phyloP scores from a whole-genome alignment of 2,797 vertebrate genomes.

The Lithobates pipiens region DNA sequence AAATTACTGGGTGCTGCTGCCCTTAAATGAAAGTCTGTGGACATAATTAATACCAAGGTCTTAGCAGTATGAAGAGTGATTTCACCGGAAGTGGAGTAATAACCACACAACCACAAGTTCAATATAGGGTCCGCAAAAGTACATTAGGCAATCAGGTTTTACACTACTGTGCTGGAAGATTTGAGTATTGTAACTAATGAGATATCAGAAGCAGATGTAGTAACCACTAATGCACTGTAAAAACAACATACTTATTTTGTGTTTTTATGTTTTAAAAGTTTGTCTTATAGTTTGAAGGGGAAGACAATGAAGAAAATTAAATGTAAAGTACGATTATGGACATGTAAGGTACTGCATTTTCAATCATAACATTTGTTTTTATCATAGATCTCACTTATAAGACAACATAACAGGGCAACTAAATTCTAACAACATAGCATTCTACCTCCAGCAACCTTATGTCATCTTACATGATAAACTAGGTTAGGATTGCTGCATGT shows the following conservation, averaged over 20 bases:
- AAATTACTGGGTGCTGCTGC: background rate
- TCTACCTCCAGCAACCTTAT: background rate
- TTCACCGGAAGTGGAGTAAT: background rate
- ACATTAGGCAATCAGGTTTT: background rate
- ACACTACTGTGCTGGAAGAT: background rate
- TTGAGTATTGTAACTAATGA: background rate
- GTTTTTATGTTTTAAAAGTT: background rate
- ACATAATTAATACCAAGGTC: background rate
- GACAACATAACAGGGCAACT: too few species aligned
- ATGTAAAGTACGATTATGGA: background rate
- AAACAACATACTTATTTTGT: background rate
- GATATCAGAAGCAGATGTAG: background rate
- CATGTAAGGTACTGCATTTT: background rate
- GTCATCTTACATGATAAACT: background rate
- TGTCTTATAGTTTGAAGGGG: background rate
- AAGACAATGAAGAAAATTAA: background rate
- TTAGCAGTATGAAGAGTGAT: background rate
- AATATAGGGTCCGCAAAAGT: background rate
- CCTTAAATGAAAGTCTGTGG: background rate
- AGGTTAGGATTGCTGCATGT: background rate
- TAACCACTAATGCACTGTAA: background rate
- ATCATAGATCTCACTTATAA: background rate
- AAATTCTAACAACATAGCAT: background rate
- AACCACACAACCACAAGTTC: background rate
- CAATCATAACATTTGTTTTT: background rate